Conservation (phyloP, 2,888 invertebrate species). For the Noctua comes region DNA sequence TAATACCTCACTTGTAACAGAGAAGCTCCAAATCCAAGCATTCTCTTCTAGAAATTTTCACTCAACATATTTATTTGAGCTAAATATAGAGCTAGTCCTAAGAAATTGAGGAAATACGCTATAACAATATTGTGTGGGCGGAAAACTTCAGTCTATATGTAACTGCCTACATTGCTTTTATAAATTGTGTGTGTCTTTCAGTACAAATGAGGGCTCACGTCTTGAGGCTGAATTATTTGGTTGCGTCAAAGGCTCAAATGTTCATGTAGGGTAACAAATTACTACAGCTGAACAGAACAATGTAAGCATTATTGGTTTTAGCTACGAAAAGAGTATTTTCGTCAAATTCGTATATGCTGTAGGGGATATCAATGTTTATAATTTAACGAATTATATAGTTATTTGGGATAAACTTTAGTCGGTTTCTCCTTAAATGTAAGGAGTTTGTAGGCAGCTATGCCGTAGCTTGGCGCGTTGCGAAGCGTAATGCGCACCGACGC, state of each 20-base stretch:
- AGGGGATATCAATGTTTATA: too few relatives aligned
- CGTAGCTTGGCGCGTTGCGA: constrained; percentile 1
- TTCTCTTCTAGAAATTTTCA: neutral
- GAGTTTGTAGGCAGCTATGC: neutral
- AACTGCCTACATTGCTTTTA: constrained; percentile 19
- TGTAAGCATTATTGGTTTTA: constrained; percentile 17
- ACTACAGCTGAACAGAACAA: constrained; percentile 5
- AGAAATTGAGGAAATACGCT: constrained; percentile 11
- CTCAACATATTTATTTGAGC: neutral
- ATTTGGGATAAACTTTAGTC: neutral
- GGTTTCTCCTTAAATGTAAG: neutral
- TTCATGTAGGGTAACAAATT: constrained; percentile 24
- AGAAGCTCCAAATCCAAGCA: neutral
- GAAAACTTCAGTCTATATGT: constrained; percentile 3
- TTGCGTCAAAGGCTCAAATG: constrained; percentile 35
- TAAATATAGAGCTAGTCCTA: neutral
- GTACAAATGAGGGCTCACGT: constrained; percentile 27
- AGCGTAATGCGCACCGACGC: neutral
- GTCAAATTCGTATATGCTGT: neutral
- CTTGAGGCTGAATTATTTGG: constrained; percentile 28
- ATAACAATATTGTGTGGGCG: neutral
- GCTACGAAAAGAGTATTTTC: neutral
- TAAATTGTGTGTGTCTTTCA: constrained; percentile 24
- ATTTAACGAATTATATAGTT: neutral
- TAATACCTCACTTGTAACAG: neutral